phyloP scores from a whole-genome alignment of 2,888 invertebrate genomes.

The Hyppa rectilinea region DNA sequence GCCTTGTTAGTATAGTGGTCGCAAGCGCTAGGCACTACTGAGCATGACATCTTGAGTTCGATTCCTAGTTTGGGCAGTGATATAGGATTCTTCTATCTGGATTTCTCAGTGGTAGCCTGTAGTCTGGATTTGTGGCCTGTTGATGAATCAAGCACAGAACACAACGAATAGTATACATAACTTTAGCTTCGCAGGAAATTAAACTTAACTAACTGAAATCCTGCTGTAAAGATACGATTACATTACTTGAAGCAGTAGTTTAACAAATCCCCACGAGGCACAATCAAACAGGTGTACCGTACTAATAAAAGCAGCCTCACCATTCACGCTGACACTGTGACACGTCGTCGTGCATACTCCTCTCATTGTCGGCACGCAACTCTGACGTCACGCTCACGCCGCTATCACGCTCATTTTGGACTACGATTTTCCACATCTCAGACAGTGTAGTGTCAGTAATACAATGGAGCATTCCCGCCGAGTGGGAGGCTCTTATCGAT shows the following conservation, averaged over 20 bases:
- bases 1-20: too few relatives aligned
- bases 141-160: too few relatives aligned
- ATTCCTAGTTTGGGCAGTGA: too few relatives aligned
- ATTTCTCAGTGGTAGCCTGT: too few relatives aligned
- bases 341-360: constrained; percentile 60
- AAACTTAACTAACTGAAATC: not conserved
- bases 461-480: constrained; percentile 89
- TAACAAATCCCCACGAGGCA: constrained; percentile 38
- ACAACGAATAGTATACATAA: too few relatives aligned
- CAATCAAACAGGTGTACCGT: constrained; percentile 56
- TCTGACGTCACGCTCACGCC: constrained; percentile 68
- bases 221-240: not conserved
- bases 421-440: constrained; percentile 88
- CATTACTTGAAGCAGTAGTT: not conserved
- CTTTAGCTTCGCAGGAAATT: not conserved
- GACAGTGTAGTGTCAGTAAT: constrained; percentile 87
- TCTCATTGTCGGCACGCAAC: constrained; percentile 68
- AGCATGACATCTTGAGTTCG: too few relatives aligned
- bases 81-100: too few relatives aligned
- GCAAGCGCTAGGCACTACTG: too few relatives aligned
- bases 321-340: constrained; percentile 61
- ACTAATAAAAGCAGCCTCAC: constrained; percentile 62
- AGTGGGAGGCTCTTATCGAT: constrained; percentile 90
- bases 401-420: constrained; percentile 82
- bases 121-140: too few relatives aligned